phyloP scores from a whole-genome alignment of 2,113 vertebrate species.

The Ardeotis arabs region DNA sequence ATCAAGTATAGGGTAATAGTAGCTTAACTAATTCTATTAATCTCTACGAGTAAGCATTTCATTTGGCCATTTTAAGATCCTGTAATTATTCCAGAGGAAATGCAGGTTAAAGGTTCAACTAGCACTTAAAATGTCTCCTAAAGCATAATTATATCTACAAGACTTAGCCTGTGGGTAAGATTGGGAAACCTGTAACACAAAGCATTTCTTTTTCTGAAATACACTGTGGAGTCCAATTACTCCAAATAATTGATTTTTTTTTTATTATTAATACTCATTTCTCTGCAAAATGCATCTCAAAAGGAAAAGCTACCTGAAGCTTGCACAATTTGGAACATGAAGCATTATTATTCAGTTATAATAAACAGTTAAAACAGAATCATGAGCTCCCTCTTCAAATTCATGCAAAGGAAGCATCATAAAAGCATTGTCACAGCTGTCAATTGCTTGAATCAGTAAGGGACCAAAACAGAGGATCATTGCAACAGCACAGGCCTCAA shows the following conservation, averaged over 20 bases:
- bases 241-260: not conserved
- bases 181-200: not conserved
- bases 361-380: not conserved
- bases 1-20: slow-evolving; percentile 59
- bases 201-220: slow-evolving; percentile 47
- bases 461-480: not conserved
- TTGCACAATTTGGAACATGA: not conserved
- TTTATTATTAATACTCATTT: not conserved
- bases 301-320: not conserved
- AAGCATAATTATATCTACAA: slow-evolving; percentile 66
- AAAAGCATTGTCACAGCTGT: not conserved
- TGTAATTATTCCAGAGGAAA: slow-evolving; percentile 76
- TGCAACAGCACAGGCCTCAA: not conserved
- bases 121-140: slow-evolving; percentile 64
- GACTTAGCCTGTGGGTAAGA: slow-evolving; percentile 52
- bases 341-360: not conserved
- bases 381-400: not conserved
- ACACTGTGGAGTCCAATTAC: not conserved
- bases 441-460: not conserved
- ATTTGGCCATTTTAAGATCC: slow-evolving; percentile 73
- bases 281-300: not conserved
- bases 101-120: slow-evolving; percentile 71
- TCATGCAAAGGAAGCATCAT: not conserved
- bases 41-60: slow-evolving; percentile 56
- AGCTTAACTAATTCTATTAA: slow-evolving; percentile 74